Evolutionary conservation across 2,113 vertebrate genomes (phyloP).

Genomic region (Platichthys stellatus): DNA sequence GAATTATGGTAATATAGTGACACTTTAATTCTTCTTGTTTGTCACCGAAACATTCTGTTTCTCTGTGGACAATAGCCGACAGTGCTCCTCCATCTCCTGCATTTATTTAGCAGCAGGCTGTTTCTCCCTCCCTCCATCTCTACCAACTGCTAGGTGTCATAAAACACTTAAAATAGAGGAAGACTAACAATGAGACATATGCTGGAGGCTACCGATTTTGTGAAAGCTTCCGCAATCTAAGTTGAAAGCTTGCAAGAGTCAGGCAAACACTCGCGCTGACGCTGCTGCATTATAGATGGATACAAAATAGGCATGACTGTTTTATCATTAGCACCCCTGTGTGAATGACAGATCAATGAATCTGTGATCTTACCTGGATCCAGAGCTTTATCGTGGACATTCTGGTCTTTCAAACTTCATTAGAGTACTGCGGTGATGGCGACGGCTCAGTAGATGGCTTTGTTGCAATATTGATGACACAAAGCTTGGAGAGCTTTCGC

Average conservation of each 20-base stretch:
- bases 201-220: constrained; percentile 58
- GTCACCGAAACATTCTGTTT: constrained; percentile 21
- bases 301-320: constrained; percentile 49
- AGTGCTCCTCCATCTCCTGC: constrained; percentile 24
- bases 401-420: constrained; percentile 38
- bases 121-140: constrained; percentile 33
- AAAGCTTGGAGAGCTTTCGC: constrained; percentile 18
- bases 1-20: background rate
- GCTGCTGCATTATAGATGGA: constrained; percentile 63
- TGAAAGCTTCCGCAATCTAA: constrained; percentile 57
- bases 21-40: constrained; percentile 7
- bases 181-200: constrained; percentile 65
- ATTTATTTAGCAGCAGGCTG: constrained; percentile 43
- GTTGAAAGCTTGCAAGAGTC: constrained; percentile 60
- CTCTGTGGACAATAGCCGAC: constrained; percentile 22
- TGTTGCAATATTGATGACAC: constrained; percentile 44
- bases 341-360: constrained; percentile 43
- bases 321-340: constrained; percentile 47
- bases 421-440: background rate
- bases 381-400: background rate
- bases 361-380: constrained; percentile 45
- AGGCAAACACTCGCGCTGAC: constrained; percentile 43
- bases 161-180: constrained; percentile 63
- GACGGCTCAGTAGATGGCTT: constrained; percentile 17
- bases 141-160: constrained; percentile 56